Base-by-base conservation (phyloP, 2,797 vertebrate genomes). In the Rhynchonycteris naso region DNA sequence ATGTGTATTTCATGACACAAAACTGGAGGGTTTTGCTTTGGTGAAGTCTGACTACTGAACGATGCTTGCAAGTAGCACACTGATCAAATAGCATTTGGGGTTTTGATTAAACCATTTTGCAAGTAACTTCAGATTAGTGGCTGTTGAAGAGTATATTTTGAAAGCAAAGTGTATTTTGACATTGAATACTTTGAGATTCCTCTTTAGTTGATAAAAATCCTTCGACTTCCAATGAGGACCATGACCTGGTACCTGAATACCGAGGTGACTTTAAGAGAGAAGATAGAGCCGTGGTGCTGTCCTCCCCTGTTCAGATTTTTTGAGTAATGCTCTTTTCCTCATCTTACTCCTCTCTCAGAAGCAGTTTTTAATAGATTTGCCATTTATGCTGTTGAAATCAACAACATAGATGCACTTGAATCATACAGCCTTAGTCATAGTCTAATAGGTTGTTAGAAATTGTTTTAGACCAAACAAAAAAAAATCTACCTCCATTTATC, bases 221-320 rank as follows among this genome's bases (percentile, higher is more conserved):
- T 69, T 99, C 98, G 16, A 99, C 99, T 97, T 99, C 99, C 2
- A 99, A 99, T 93, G 99, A 99, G 92, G 99, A 99, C 21, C 97
- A 97, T 0, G 98, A 99, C 91, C 98, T 98, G 85, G 93, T 98
- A 96, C 98, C 98, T 74, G 98, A 98, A 72, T 97, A 97, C 1
- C 96, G 93, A 0, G 97, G 98, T 50, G 98, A 98, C 78, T 97
- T 98, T 66, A 96, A 92, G n/a, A 94, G 84, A 0, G 98, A 98
- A 47, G 98, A 98, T 18, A 91, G 91, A 11, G 98, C 97, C 84
- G 97, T 18, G 2, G 76, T 59, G 98, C 97, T 35, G 85, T 89
- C 43, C 95, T n/a, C 35, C 35, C 72, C 30, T n/a, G 94, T 89
- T 97, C 98, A 21, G 98, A 98, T 76, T 98, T 94, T 95, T 97